Evolutionary conservation across 2,888 invertebrate genomes (phyloP).

Genomic region (Geotrupes spiniger): DNA sequence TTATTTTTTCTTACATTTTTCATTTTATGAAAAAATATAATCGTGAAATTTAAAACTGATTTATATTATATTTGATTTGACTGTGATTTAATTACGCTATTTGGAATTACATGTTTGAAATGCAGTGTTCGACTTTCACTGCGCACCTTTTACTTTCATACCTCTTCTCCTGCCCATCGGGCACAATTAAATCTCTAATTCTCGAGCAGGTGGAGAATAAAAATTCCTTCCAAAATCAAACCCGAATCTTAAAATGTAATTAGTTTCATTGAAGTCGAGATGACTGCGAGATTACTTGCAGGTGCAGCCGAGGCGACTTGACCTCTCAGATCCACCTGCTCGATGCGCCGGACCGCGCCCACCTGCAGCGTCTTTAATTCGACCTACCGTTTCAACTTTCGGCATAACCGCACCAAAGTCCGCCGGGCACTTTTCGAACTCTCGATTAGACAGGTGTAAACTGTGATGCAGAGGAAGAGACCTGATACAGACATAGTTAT

Average conservation of each 20-base stretch:
- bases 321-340: slow-evolving; percentile 30
- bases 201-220: background rate
- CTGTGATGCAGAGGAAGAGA: too few species aligned
- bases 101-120: too few species aligned
- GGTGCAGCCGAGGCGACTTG: slow-evolving; percentile 22
- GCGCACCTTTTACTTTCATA: too few species aligned
- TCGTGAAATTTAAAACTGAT: too few species aligned
- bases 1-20: too few species aligned
- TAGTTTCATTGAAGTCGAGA: slow-evolving; percentile 9
- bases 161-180: background rate
- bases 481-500: too few species aligned
- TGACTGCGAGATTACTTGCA: slow-evolving; percentile 22
- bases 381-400: slow-evolving; percentile 8
- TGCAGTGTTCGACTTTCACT: too few species aligned
- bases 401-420: background rate
- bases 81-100: too few species aligned
- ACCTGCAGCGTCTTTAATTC: slow-evolving; percentile 23
- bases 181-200: background rate
- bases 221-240: slow-evolving; percentile 3
- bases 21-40: too few species aligned
- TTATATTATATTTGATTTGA: too few species aligned
- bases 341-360: slow-evolving; percentile 21
- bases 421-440: background rate
- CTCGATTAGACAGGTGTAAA: background rate
- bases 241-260: background rate